Base-by-base conservation (phyloP, 2,113 vertebrate genomes). In the Excalfactoria chinensis region DNA sequence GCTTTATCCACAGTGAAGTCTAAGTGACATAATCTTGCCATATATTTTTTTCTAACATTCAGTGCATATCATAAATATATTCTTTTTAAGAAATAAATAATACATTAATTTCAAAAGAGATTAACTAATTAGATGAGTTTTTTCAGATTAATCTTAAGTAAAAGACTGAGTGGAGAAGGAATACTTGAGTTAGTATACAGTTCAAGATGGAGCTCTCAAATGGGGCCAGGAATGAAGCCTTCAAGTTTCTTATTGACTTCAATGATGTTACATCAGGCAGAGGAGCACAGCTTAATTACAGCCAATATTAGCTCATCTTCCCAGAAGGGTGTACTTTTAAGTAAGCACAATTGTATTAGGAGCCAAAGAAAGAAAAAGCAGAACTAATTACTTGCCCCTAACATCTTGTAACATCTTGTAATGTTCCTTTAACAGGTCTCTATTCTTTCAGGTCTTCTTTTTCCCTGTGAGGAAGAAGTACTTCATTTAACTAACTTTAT, bases 261-360 rank as follows among this genome's bases (percentile, higher is more conserved):
- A 59, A 11, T 30, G 21, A 22, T 71, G 34, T 59, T 81, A 48
- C 48, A 64, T 77, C 71, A 90, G 84, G 30, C 64, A 91, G 82
- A 89, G 32, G 13, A 88, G 37, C 59, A 80, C 43, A 70, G 75
- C 53, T 77, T 95, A 91, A 83, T 91, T 93, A 80, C 48, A 96
- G 71, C 81, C 86, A 89, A 35, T 89, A 53, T 85, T 82, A 84
- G 59, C 68, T 76, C 41, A 40, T 76, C 53, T 91, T 89, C 81
- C 71, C 84, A 89, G 90, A 89, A 74, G 53, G 73, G 95, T 86
- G 43, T 68, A 86, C 49, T 80, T 93, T 67, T 77, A 88, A 96
- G 80, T 84, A 94, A 90, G 93, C 59, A 82, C 26, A 90, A 69
- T 73, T 83, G 59, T 63, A 56, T 85, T 87, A 93, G 86, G 20